Percentiles rank a stretch among this genome's conserved stretches.
These are phyloP conservation scores for Oophaga sylvatica DNA, from an alignment of 2,797 vertebrate species.

Conservation along the genomic window DNA sequence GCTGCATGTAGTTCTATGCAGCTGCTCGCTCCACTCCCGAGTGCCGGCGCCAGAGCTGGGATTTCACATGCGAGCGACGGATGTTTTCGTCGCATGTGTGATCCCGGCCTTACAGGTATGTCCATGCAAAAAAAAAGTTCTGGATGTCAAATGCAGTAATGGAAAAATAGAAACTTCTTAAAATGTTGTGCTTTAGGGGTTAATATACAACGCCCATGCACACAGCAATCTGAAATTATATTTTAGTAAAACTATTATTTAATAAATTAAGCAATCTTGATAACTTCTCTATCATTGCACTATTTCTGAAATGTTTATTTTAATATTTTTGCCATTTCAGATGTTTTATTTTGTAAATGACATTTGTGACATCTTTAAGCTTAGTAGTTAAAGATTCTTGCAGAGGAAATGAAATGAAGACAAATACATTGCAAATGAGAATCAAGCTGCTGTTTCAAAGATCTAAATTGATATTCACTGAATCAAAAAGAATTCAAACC, in stretches of 20 bases:
- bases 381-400: slow-evolving; percentile 36
- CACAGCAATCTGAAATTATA: not conserved
- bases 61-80: too few relatives aligned
- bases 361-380: slow-evolving; percentile 17
- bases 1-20: too few relatives aligned
- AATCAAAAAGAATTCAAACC: slow-evolving; percentile 65
- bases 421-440: slow-evolving; percentile 57
- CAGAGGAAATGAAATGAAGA: slow-evolving; percentile 61
- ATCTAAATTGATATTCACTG: slow-evolving; percentile 66
- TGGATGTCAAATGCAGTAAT: too few relatives aligned
- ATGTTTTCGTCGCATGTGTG: too few relatives aligned
- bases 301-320: slow-evolving; percentile 1
- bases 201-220: not conserved
- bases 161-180: too few relatives aligned
- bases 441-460: slow-evolving; percentile 62
- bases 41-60: too few relatives aligned
- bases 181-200: not conserved
- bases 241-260: not conserved
- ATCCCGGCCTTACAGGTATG: too few relatives aligned
- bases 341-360: slow-evolving; percentile 42
- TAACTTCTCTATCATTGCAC: not conserved
- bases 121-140: too few relatives aligned
- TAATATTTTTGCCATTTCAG: not conserved
- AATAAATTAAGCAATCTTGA: not conserved
- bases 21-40: too few relatives aligned